Evolutionary conservation across 1,140 invertebrate species (phyloP), one percentile per base, ranked within the genome.

Genomic region (Achroia grisella): DNA sequence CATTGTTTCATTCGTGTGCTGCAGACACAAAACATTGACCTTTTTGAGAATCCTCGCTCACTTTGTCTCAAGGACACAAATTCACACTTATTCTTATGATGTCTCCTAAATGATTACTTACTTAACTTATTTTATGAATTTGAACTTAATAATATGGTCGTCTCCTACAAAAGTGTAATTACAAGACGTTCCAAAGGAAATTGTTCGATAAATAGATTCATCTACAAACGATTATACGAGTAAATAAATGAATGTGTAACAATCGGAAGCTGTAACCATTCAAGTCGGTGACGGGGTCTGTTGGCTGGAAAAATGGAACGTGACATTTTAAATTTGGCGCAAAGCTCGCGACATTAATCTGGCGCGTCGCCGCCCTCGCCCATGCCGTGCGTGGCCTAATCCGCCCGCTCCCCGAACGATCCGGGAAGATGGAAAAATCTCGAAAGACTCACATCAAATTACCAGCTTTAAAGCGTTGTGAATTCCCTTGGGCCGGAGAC

Each of bases 361-460:
- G 75, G 61, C 69, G 69, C 67, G 72, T 78, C 71, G 71, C 61
- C 77, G 71, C 72, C 74, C 62, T 67, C 63, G 64, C 62, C 70
- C 50, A 62, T 45, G 61, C 72, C 60, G 68, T 69, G 70, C 73
- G 65, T 77, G 72, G 67, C 64, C 70, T 77, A 73, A 80, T 75
- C 71, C 69, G 62, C 62, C 59, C 58, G 67, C 62, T 71, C 61
- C 69, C 69, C 48, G 46, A 74, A 71, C 66, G 69, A 71, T 67
- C 57, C 74, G 58, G 56, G 58, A 71, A 81, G 67, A 78, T 75
- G 71, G 69, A 77, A 82, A 79, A 79, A 78, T 78, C 75, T 80
- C 63, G 53, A 72, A 78, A 78, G 71, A 69, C 71, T 78, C 75
- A 71, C 74, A 75, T 82, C 78, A 78, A 80, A 83, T 83, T 83